Conservation (phyloP, 2,797 vertebrate genomes). For the Phrynocephalus forsythii region DNA sequence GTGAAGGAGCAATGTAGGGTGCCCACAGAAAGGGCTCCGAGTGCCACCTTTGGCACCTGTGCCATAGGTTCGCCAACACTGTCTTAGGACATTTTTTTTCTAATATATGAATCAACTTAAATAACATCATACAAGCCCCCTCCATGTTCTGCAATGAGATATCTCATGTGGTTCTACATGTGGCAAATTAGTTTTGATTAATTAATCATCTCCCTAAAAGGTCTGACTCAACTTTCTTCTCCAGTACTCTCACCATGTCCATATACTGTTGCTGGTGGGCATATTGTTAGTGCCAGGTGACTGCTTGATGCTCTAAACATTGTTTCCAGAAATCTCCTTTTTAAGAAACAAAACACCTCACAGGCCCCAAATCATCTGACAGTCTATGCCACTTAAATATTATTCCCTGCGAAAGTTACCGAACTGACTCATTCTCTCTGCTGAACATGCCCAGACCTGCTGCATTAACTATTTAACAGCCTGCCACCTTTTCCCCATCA, state of each 20-base stretch:
- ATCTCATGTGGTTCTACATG: not conserved
- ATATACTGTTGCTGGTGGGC: too few species aligned
- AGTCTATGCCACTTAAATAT: not conserved
- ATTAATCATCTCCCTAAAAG: not conserved
- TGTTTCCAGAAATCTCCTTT: too few species aligned
- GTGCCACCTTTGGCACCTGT: too few species aligned
- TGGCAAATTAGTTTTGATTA: not conserved
- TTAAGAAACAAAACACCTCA: not conserved
- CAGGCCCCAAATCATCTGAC: not conserved
- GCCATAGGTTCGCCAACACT: too few species aligned
- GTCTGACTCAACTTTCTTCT: not conserved
- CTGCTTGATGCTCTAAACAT: too few species aligned
- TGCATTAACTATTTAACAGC: not conserved
- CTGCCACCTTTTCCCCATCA: not conserved
- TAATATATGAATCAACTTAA: not conserved
- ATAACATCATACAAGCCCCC: not conserved
- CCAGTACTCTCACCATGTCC: too few species aligned
- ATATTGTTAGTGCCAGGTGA: not conserved
- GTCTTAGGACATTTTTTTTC: not conserved
- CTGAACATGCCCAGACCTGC: conserved; percentile 5
- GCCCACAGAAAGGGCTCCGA: too few species aligned
- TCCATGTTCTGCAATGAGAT: not conserved
- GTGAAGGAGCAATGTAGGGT: too few species aligned
- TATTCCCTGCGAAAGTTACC: not conserved
- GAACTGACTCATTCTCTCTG: not conserved